These are phyloP conservation scores for Leptinotarsa rubiginosa DNA, from an alignment of 2,888 invertebrate species.

Conservation along the genomic window DNA sequence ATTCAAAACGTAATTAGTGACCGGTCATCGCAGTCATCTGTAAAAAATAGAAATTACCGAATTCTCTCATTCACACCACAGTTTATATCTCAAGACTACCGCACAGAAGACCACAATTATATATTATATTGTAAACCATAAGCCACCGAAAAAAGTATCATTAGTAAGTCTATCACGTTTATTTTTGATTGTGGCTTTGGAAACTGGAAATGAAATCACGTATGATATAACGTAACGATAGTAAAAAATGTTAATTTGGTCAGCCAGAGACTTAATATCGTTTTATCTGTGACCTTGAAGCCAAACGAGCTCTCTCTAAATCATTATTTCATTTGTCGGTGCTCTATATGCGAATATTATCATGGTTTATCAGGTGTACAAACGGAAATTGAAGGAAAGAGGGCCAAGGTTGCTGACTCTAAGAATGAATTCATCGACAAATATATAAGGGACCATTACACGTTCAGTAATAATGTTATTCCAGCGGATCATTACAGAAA, in stretches of 20 bases:
- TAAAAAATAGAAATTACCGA: constrained; percentile 19
- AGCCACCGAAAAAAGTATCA: constrained; percentile 8
- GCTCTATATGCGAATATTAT: no score
- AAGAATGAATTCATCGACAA: no score
- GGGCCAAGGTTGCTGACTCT: background rate
- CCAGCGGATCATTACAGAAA: no score
- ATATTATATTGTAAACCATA: background rate
- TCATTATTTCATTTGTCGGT: no score
- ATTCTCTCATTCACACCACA: constrained; percentile 15
- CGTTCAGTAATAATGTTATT: no score
- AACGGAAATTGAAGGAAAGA: no score
- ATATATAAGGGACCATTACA: no score
- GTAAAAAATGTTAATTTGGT: background rate
- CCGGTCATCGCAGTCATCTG: constrained; percentile 17
- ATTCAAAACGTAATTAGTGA: constrained; percentile 14
- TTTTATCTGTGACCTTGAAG: background rate
- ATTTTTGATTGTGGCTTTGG: background rate
- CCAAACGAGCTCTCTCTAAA: background rate
- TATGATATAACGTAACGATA: background rate
- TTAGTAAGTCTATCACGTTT: constrained; percentile 1
- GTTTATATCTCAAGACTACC: background rate
- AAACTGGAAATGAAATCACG: background rate
- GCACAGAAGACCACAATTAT: background rate
- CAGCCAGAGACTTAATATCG: background rate
- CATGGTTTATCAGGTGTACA: no score